Evolutionary conservation across 2,113 vertebrate species (phyloP).

Genomic region (Galemys pyrenaicus): DNA sequence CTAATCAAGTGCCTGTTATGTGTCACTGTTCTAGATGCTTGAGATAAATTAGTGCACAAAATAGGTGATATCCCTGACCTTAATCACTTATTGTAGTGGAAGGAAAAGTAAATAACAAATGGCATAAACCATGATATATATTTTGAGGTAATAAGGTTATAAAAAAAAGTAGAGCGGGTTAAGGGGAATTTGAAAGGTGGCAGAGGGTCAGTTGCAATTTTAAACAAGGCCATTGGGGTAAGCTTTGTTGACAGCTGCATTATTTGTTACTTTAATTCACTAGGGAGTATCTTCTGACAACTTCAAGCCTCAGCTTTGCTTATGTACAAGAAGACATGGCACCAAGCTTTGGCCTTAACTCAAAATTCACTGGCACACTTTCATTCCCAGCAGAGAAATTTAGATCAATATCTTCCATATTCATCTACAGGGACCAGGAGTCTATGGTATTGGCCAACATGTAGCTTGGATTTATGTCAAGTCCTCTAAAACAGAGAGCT

Average conservation of each 20-base stretch:
- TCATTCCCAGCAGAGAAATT: conserved; percentile 52
- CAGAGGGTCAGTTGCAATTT: neutral
- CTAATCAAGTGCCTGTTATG: neutral
- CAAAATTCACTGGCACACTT: conserved; percentile 27
- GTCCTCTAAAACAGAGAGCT: conserved; percentile 5
- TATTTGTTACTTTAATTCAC: conserved; percentile 19
- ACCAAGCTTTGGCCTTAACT: conserved; percentile 29
- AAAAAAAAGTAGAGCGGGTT: neutral
- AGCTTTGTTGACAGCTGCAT: neutral
- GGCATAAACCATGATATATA: neutral
- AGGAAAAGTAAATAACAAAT: conserved; percentile 20
- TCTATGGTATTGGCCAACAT: neutral
- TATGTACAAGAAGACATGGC: neutral
- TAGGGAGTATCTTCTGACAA: neutral
- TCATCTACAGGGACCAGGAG: conserved; percentile 23
- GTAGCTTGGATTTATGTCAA: conserved; percentile 46
- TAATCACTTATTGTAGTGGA: neutral
- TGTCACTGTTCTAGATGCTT: neutral
- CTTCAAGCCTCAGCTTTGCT: conserved; percentile 12
- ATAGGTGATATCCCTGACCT: neutral
- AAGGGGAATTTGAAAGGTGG: neutral
- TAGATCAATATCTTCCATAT: conserved; percentile 69
- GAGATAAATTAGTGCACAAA: neutral
- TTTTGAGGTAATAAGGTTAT: neutral
- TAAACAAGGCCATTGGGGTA: neutral